A percentile compares a stretch with the other conserved stretches of the same genome.
phyloP scores from a whole-genome alignment of 2,797 vertebrate genomes.

The Platalea minor region DNA sequence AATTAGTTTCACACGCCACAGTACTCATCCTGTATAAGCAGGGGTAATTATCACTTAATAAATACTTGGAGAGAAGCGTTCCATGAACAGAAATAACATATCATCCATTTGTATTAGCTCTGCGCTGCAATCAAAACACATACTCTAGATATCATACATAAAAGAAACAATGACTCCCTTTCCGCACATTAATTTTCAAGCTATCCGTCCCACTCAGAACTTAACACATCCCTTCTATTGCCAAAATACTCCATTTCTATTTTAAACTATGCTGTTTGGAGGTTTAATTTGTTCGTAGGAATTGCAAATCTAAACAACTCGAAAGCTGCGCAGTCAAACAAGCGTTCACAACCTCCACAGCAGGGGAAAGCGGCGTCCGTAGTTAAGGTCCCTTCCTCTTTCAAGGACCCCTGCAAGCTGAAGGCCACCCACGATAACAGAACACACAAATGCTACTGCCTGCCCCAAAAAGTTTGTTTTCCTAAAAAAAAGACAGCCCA shows the following conservation, averaged over 20 bases:
- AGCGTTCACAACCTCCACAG: background rate
- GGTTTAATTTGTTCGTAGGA: background rate
- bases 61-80: background rate
- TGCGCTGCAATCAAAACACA: slow-evolving; percentile 17
- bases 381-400: background rate
- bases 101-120: background rate
- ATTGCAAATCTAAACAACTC: background rate
- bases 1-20: background rate
- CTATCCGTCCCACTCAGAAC: background rate
- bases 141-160: background rate
- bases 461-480: background rate
- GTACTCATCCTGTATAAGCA: background rate
- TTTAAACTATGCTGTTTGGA: background rate
- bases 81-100: background rate
- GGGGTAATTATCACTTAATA: background rate
- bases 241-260: background rate
- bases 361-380: background rate
- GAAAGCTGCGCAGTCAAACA: background rate
- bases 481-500: background rate
- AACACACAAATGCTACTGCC: background rate
- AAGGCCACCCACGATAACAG: slow-evolving; percentile 44
- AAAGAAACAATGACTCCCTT: background rate
- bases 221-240: background rate
- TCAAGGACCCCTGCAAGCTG: background rate
- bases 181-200: background rate